Evolutionary conservation across 2,113 vertebrate species (phyloP).

Genomic region (Megaptera novaeangliae): DNA sequence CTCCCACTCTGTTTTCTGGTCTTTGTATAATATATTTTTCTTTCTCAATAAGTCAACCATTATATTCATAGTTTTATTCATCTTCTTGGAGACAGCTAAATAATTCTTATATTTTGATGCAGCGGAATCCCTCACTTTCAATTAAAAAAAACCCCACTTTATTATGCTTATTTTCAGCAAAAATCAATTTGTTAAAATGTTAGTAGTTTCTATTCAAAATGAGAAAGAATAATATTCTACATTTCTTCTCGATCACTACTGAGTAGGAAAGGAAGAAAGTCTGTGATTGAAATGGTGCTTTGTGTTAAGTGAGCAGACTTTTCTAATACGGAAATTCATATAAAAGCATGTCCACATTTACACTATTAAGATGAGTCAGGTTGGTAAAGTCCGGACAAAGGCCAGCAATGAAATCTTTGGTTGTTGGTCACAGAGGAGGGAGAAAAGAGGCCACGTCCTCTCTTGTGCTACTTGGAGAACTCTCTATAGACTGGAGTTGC

Average conservation of each 20-base stretch:
- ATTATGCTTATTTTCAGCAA: neutral
- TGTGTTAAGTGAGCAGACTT: neutral
- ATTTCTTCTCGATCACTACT: neutral
- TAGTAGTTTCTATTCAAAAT: slow-evolving; percentile 1
- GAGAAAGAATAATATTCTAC: neutral
- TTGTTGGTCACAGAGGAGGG: neutral
- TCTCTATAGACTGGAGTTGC: neutral
- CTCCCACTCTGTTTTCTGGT: neutral
- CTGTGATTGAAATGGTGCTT: neutral
- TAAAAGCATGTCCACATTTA: neutral
- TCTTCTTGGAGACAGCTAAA: slow-evolving; percentile 9
- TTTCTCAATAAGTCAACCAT: neutral
- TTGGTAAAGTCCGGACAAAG: neutral
- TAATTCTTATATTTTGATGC: neutral
- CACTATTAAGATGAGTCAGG: neutral
- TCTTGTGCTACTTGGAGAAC: neutral
- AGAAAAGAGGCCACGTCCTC: neutral
- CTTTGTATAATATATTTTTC: neutral
- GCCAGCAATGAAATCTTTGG: neutral
- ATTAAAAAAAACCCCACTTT: neutral
- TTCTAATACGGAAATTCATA: neutral
- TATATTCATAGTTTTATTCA: neutral
- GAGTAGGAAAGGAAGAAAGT: neutral
- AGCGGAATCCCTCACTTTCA: neutral
- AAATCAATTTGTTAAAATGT: neutral